Base-by-base conservation (phyloP, 2,113 vertebrate species). In the Bombycilla garrulus region DNA sequence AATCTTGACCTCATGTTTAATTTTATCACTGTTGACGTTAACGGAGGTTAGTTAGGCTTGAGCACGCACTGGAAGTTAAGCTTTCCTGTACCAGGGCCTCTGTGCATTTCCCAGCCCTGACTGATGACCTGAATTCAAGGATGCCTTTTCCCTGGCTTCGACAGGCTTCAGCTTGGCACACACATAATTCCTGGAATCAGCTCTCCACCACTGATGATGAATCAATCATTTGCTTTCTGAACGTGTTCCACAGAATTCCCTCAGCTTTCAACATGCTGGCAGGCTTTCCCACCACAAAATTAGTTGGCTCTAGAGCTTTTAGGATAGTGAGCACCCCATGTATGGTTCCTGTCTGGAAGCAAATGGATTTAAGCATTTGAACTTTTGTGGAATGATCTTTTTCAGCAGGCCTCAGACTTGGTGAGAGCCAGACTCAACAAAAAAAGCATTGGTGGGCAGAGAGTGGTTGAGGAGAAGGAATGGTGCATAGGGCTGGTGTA, bases 161-260 rank as follows among this genome's bases (percentile, higher is more conserved):
- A n/a, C 71, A 91, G 42, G 71, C 90, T 88, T 77, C 80, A 90
- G 53, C 79, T 97, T 95, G 88, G 90, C 92, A 77, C 88, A 90
- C 2, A 0, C 56, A 77, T 62, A 92, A 92, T 94, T 95, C 93
- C 93, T 97, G 94, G 88, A 95, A 97, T 93, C n/a, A 1, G 65
- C 69, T 95, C 78, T 95, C 57, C 36, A 89, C 93, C 84, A 61
- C 91, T 35, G 20, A 84, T 10, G 90, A 90, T 86, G 95, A 96
- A 95, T 96, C 95, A 93, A 95, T 95, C 92, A 86, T 94, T 95
- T 81, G 61, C 88, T 86, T 94, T 96, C 94, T 88, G 92, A 95
- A 95, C 22, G 0, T 78, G 82, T 92, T 96, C 93, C 93, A 94
- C 82, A 93, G 93, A 96, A 96, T 92, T 96, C 90, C 94, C 95